Base-by-base conservation (phyloP, 2,113 vertebrate species). In the Myrmecophaga tridactyla region DNA sequence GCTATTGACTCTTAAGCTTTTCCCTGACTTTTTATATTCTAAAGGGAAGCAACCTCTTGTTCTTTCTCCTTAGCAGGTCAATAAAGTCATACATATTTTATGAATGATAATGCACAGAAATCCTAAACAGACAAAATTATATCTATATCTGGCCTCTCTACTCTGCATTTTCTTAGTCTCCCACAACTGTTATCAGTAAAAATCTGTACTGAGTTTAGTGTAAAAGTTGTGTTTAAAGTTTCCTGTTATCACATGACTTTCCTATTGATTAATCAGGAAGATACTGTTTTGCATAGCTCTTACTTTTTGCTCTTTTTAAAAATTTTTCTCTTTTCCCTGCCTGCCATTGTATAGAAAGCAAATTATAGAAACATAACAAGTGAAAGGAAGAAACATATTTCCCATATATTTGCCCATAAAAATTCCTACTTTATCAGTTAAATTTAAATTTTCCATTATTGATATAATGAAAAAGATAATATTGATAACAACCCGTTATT, bases 21-120 rank as follows among this genome's bases (percentile, higher is more conserved):
- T 89, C 96, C 84, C 95, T 92, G 90, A 92, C 92, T 91, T 96
- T 96, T 97, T 96, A 2, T 14, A 92, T 96, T 98, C 94, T 97
- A 60, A 96, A 97, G 96, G 97, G 92, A 95, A 98, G 90, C 92
- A 96, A 86, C 94, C 94, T 98, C 97, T 97, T 97, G 91, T 97
- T 97, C 95, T 97, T 97, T 97, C 95, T 97, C 97, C 94, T 93
- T 96, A 89, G 91, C 56, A 92, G 97, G 97, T 97, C 98, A 92
- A 98, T 98, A 98, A 97, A 86, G 41, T 63, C 95, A 98, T 98
- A 88, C 96, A 98, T 98, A 98, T 98, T 98, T 98, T 97, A 98
- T 98, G 97, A 98, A 97, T 48, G 93, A 97, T 98, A 98, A 98
- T 98, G 98, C 98, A 97, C 94, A 98, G 97, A 98, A 98, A 98